Evolutionary conservation across 2,888 invertebrate species (phyloP).

Genomic region (Sepioteuthis lessoniana): DNA sequence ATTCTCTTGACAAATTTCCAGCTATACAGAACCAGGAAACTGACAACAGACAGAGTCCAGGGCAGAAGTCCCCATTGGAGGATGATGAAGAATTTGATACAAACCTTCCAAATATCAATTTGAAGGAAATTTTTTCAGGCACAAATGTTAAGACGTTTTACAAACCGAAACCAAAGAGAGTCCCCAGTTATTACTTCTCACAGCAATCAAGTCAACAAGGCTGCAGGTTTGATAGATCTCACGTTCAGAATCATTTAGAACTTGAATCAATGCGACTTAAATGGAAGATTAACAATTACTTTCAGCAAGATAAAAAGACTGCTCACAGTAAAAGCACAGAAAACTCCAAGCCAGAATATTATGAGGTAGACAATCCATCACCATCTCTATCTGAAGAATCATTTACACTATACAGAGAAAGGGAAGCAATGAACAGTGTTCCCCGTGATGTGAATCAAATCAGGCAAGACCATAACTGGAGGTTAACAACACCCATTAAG

Average conservation of each 20-base stretch:
- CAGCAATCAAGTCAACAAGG: background rate
- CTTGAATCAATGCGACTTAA: background rate
- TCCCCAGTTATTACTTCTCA: background rate
- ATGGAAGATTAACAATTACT: background rate
- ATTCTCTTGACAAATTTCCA: slow-evolving; percentile 6
- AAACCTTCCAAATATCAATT: slow-evolving; percentile 52
- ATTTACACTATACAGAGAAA: slow-evolving; percentile 38
- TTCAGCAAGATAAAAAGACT: background rate
- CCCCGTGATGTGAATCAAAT: background rate
- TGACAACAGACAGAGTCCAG: background rate
- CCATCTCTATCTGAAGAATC: slow-evolving; percentile 36
- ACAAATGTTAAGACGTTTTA: slow-evolving; percentile 34
- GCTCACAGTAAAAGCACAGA: background rate
- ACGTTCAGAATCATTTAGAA: background rate
- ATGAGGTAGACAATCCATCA: slow-evolving; percentile 33
- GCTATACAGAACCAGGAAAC: background rate
- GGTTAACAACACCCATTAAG: background rate
- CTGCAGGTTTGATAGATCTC: background rate
- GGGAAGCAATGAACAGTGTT: slow-evolving; percentile 40
- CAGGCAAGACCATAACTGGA: slow-evolving; percentile 8
- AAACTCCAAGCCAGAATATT: background rate
- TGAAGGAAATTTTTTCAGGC: slow-evolving; percentile 50
- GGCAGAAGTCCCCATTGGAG: background rate
- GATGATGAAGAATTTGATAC: background rate
- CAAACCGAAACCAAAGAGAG: background rate